Evolutionary conservation across 2,113 vertebrate genomes (phyloP).

Genomic region (Apodemus speciosus): DNA sequence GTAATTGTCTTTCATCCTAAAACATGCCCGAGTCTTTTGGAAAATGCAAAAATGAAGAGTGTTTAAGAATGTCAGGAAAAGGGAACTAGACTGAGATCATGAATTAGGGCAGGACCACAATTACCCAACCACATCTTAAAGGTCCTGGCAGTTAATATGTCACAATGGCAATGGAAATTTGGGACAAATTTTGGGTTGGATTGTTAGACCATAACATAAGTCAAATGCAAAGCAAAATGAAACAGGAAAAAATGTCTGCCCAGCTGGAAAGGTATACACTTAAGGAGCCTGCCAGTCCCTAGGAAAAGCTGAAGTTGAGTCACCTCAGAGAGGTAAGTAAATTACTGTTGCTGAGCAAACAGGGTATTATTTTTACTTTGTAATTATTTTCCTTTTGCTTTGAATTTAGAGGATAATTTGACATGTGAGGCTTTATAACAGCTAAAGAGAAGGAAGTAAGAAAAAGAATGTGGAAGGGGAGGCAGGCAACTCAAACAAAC

Average conservation of each 20-base stretch:
- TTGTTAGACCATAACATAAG: not conserved
- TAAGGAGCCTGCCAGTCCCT: not conserved
- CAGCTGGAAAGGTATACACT: not conserved
- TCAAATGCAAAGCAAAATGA: not conserved
- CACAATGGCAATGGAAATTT: not conserved
- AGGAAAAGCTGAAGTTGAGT: not conserved
- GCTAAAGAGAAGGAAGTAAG: not conserved
- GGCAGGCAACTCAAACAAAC: not conserved
- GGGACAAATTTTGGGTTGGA: not conserved
- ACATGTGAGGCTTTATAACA: not conserved
- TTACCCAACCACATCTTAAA: not conserved
- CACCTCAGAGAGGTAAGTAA: not conserved
- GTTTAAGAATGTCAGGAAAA: not conserved
- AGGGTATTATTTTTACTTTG: not conserved
- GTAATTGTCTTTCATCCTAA: not conserved
- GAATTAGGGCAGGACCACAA: not conserved
- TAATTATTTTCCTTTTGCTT: slow-evolving; percentile 21
- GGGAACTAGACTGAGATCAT: not conserved
- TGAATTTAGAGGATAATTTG: not conserved
- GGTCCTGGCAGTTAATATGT: not conserved
- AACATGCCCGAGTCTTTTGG: not conserved
- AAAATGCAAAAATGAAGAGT: not conserved
- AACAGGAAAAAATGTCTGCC: not conserved
- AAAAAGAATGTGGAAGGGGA: fast-evolving
- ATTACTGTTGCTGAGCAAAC: not conserved